These are phyloP conservation scores for Lepisosteus osseus DNA, from an alignment of 2,113 vertebrate species.

Conservation along the genomic window DNA sequence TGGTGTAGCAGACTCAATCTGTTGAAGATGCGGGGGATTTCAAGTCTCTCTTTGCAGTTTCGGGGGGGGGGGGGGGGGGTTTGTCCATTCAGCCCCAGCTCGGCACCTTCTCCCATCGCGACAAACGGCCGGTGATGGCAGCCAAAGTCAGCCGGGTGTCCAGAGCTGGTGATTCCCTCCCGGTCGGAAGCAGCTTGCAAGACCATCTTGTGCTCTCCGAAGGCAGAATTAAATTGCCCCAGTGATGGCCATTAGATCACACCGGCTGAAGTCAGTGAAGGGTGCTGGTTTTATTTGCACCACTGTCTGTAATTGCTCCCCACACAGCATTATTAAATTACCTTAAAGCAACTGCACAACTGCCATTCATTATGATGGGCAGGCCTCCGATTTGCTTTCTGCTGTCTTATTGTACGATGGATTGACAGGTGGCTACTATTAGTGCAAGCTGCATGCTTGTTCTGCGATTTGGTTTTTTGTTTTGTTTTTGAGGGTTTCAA, in stretches of 20 bases:
- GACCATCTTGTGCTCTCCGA: no score
- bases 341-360: conserved; percentile 50
- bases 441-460: conserved; percentile 33
- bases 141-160: no score
- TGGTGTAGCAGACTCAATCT: no score
- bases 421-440: conserved; percentile 44
- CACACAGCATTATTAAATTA: conserved; percentile 43
- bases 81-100: no score
- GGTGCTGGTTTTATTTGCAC: conserved; percentile 15
- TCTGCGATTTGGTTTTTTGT: neutral
- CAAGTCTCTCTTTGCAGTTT: no score
- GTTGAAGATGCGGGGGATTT: no score
- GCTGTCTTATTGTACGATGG: conserved; percentile 36
- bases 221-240: neutral
- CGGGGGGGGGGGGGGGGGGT: no score
- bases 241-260: conserved; percentile 4
- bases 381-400: conserved; percentile 36
- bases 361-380: conserved; percentile 58
- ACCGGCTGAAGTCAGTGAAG: conserved; percentile 21
- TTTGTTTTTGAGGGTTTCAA: neutral
- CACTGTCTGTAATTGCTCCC: conserved; percentile 33
- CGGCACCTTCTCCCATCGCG: no score
- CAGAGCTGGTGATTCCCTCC: neutral
- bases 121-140: neutral
- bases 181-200: no score